Conservation (phyloP, 2,888 invertebrate species). For the Euproctis similis region DNA sequence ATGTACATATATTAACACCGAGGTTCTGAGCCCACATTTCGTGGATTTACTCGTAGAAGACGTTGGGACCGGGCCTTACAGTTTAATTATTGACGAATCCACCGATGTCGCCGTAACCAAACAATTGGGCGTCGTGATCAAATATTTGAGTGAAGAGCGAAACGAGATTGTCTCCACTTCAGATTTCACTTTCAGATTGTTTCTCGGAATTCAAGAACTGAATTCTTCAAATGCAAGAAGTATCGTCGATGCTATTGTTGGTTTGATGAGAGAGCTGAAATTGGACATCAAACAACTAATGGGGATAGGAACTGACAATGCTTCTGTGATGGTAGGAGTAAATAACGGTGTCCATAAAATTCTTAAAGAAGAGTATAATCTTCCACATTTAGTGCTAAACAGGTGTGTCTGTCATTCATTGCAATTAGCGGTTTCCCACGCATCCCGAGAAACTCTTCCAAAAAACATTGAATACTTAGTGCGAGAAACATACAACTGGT, state of each 20-base stretch:
- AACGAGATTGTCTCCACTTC: not conserved
- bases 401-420: not conserved
- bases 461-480: not conserved
- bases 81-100: not conserved
- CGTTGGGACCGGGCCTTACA: not conserved
- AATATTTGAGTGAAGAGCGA: not conserved
- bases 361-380: not conserved
- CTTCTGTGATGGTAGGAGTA: not conserved
- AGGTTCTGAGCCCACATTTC: not conserved
- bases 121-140: not conserved
- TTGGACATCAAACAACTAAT: not conserved
- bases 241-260: not conserved
- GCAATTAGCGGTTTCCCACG: not conserved
- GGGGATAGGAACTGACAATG: not conserved
- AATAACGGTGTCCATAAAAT: not conserved
- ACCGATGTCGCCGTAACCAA: not conserved
- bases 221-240: not conserved
- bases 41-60: not conserved
- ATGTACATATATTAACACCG: not conserved
- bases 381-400: not conserved
- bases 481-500: not conserved
- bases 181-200: too few relatives aligned
- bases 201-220: not conserved
- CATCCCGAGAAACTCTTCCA: not conserved
- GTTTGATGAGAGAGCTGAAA: not conserved